Evolutionary conservation across 2,113 vertebrate genomes (phyloP).

Genomic region (Rhabdomys dilectus): DNA sequence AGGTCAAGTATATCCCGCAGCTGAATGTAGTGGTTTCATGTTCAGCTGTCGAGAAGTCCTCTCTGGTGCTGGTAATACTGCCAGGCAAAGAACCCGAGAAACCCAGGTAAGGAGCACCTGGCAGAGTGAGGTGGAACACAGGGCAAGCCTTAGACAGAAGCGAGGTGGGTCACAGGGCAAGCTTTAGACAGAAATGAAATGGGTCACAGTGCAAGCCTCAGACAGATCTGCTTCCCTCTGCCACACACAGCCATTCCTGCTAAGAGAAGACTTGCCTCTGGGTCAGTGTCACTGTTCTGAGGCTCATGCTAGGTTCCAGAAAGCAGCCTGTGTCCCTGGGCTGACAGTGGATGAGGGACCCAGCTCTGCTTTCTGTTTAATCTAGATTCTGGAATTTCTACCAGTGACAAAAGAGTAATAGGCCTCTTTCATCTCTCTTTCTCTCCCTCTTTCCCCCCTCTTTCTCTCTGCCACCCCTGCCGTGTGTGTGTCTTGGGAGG

Average conservation of each 20-base stretch:
- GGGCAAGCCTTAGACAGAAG: too few relatives aligned
- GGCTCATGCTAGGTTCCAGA: neutral
- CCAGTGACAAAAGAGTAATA: neutral
- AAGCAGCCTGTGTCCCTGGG: neutral
- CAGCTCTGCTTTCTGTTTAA: neutral
- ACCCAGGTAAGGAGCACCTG: constrained; percentile 68
- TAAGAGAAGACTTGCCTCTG: neutral
- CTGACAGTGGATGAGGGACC: too few relatives aligned
- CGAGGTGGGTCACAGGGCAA: too few relatives aligned
- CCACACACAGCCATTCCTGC: neutral
- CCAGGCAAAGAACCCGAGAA: constrained; percentile 3
- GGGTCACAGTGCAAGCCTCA: too few relatives aligned
- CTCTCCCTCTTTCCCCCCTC: neutral
- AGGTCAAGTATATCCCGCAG: constrained; percentile 82
- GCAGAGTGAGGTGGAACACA: neutral
- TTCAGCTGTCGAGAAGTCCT: constrained; percentile 71
- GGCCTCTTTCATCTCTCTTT: neutral
- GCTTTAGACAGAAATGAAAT: too few relatives aligned
- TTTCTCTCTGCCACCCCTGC: neutral
- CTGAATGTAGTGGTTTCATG: constrained; percentile 80
- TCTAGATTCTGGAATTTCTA: neutral
- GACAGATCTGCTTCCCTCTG: neutral
- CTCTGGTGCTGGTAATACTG: constrained; percentile 48
- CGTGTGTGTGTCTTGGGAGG: neutral
- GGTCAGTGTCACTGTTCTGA: neutral